Percentiles rank a stretch among this genome's conserved stretches.
These are phyloP conservation scores for Musca vetustissima DNA, from an alignment of 1,140 invertebrate species.

Conservation along the genomic window DNA sequence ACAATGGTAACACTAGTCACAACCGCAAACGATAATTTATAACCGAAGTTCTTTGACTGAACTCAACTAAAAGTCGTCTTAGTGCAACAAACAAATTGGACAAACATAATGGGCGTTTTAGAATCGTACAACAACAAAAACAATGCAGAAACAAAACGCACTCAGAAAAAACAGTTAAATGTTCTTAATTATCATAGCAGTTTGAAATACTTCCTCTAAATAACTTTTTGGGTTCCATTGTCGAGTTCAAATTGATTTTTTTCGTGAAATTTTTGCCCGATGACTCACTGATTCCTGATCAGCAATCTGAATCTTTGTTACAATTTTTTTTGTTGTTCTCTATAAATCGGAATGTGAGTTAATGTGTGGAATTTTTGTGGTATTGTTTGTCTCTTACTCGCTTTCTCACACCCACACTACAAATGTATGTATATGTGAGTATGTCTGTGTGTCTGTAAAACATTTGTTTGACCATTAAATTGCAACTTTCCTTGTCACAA, in stretches of 20 bases:
- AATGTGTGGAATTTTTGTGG: neutral
- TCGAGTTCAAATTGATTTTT: neutral
- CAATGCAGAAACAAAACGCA: neutral
- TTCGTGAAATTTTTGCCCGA: neutral
- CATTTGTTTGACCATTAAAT: conserved; percentile 12
- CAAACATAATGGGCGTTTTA: too few relatives aligned
- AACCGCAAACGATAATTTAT: conserved; percentile 6
- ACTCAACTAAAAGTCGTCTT: too few relatives aligned
- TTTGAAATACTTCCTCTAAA: conserved; percentile 2
- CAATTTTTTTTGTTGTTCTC: too few relatives aligned
- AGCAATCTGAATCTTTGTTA: too few relatives aligned
- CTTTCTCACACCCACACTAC: too few relatives aligned
- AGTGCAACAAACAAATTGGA: too few relatives aligned
- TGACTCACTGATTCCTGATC: neutral
- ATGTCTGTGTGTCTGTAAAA: neutral
- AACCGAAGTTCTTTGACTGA: neutral
- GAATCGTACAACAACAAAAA: neutral
- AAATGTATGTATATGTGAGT: neutral
- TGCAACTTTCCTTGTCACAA: conserved; percentile 23
- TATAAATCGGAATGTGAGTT: neutral
- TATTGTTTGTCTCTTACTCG: too few relatives aligned
- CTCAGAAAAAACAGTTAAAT: neutral
- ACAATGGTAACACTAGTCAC: too few relatives aligned
- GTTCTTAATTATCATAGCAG: conserved; percentile 17
- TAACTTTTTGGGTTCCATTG: conserved; percentile 1